Percentiles rank a stretch among this genome's conserved stretches.
These are phyloP conservation scores for Desmophyllum pertusum DNA, from an alignment of 92 coral and sea anemone genomes.

Conservation along the genomic window DNA sequence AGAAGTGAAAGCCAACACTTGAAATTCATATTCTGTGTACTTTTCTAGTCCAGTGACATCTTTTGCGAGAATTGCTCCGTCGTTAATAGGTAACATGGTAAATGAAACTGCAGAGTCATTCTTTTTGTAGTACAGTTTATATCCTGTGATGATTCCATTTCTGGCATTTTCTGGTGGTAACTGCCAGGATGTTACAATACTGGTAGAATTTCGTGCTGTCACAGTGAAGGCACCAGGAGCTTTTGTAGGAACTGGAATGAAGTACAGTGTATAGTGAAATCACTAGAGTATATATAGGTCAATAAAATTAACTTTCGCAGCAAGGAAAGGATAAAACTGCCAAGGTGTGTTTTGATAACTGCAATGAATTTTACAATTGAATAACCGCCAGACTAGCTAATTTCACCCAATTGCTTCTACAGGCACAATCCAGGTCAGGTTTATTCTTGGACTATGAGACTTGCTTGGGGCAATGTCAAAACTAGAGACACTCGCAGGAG, in stretches of 20 bases:
- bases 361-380: too few species aligned
- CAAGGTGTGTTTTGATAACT: too few species aligned
- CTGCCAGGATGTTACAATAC: slow-evolving; percentile 19
- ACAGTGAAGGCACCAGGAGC: neutral
- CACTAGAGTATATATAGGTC: too few species aligned
- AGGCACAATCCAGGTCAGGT: slow-evolving; percentile 32
- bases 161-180: slow-evolving; percentile 7
- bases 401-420: too few species aligned
- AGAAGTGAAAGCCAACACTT: slow-evolving; percentile 38
- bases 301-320: too few species aligned
- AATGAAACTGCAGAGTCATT: neutral
- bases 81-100: too few species aligned
- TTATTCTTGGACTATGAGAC: slow-evolving; percentile 6
- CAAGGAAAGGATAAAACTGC: too few species aligned
- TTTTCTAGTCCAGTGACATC: neutral
- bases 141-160: slow-evolving; percentile 22
- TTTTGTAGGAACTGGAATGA: neutral
- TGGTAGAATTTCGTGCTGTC: neutral
- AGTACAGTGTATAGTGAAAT: too few species aligned
- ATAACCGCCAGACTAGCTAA: too few species aligned
- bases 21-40: slow-evolving; percentile 6
- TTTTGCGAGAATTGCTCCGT: neutral
- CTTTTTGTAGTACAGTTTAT: neutral
- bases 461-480: neutral
- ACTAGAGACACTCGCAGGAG: neutral